A percentile compares a stretch with the other conserved stretches of the same genome.
Evolutionary conservation across 2,797 vertebrate genomes (phyloP).

Genomic region (Thamnophis elegans): DNA sequence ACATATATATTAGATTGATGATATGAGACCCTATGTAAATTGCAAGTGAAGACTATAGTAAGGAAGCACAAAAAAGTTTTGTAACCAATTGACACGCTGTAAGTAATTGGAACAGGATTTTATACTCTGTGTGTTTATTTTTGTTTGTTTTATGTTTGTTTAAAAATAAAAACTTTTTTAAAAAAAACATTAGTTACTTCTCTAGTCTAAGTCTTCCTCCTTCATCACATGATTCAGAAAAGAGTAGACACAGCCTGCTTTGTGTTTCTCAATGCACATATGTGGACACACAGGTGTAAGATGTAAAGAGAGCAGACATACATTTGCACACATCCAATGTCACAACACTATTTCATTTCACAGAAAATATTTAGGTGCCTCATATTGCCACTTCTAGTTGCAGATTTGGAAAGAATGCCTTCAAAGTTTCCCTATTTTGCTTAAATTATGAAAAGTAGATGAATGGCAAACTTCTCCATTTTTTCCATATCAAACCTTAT

Average conservation of each 20-base stretch:
- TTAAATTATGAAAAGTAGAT: background rate
- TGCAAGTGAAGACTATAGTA: too few relatives aligned
- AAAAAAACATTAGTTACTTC: background rate
- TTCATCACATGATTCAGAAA: background rate
- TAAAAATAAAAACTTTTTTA: too few relatives aligned
- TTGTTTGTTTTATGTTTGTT: too few relatives aligned
- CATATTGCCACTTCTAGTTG: background rate
- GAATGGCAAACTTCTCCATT: background rate
- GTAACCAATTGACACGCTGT: too few relatives aligned
- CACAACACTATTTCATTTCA: background rate
- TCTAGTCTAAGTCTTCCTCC: background rate
- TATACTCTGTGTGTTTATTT: too few relatives aligned
- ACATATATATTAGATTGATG: too few relatives aligned
- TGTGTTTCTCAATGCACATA: background rate
- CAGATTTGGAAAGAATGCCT: background rate
- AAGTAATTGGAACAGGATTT: too few relatives aligned
- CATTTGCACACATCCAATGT: background rate
- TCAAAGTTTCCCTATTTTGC: background rate
- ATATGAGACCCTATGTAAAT: too few relatives aligned
- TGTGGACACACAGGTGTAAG: background rate
- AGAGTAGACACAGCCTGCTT: background rate
- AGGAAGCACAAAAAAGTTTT: too few relatives aligned
- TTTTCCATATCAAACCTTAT: background rate
- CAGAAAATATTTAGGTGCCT: background rate
- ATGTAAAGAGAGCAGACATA: background rate